phyloP scores from a whole-genome alignment of 2,113 vertebrate genomes.

The Chaetodon auriga region DNA sequence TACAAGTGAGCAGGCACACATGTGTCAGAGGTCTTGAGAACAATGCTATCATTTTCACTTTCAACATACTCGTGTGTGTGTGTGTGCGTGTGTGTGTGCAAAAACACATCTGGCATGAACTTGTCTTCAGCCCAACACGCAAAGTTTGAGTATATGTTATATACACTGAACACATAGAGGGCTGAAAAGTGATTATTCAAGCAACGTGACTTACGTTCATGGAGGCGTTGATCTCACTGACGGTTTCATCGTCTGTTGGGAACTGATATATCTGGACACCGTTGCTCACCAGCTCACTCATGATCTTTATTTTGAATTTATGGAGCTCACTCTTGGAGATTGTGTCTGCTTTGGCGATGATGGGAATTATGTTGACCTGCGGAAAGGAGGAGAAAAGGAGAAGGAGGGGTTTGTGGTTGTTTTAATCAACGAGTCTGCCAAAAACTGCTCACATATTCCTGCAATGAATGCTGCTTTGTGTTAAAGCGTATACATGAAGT shows the following conservation, averaged over 20 bases:
- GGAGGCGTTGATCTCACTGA: slow-evolving; percentile 95
- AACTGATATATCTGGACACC: slow-evolving; percentile 99
- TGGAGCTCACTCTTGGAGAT: slow-evolving; percentile 98
- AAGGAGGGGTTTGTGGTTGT: background rate
- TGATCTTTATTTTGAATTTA: slow-evolving; percentile 99
- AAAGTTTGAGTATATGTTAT: background rate
- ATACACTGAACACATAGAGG: background rate
- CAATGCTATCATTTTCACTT: background rate
- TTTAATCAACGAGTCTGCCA: background rate
- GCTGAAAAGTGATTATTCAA: no score
- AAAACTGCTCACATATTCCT: background rate
- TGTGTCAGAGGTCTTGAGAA: background rate
- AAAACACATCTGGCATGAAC: background rate
- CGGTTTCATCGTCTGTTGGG: slow-evolving; percentile 93
- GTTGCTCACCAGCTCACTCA: slow-evolving; percentile 98
- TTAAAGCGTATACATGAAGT: background rate
- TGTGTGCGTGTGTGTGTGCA: background rate
- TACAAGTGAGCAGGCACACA: background rate
- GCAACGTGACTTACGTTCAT: slow-evolving; percentile 93
- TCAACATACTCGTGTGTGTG: background rate
- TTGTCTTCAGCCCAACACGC: background rate
- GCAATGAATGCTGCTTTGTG: background rate
- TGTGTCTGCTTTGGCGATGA: slow-evolving; percentile 98
- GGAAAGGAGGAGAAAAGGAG: background rate
- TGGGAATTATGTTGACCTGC: slow-evolving; percentile 98